phyloP scores from a whole-genome alignment of 2,888 invertebrate genomes.

The Protonemura montana region DNA sequence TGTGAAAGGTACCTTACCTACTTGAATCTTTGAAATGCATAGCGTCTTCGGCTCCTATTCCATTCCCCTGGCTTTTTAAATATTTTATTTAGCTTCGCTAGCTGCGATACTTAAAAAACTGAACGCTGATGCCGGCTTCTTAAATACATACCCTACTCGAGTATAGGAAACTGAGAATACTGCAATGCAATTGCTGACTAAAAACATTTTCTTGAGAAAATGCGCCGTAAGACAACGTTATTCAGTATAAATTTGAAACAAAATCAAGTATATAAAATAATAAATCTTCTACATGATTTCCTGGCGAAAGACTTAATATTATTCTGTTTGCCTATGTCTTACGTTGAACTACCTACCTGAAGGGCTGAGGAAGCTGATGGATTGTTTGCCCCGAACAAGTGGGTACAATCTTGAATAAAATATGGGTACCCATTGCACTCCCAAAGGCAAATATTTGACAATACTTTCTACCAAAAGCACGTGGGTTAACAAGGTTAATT shows the following conservation, averaged over 20 bases:
- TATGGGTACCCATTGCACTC: neutral
- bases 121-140: neutral
- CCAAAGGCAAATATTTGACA: neutral
- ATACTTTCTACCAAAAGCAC: neutral
- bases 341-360: neutral
- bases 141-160: too few species aligned
- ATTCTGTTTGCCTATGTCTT: neutral
- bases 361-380: neutral
- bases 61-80: neutral
- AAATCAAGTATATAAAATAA: neutral
- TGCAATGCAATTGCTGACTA: too few species aligned
- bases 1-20: neutral
- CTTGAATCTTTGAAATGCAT: neutral
- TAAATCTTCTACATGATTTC: neutral
- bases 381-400: neutral
- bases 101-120: neutral
- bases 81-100: neutral
- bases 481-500: conserved; percentile 5
- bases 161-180: too few species aligned
- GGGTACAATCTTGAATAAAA: neutral
- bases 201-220: too few species aligned
- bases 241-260: too few species aligned
- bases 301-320: neutral
- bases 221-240: too few species aligned
- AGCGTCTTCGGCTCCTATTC: neutral